phyloP scores from a whole-genome alignment of 2,888 invertebrate genomes.

The Xanthia togata region DNA sequence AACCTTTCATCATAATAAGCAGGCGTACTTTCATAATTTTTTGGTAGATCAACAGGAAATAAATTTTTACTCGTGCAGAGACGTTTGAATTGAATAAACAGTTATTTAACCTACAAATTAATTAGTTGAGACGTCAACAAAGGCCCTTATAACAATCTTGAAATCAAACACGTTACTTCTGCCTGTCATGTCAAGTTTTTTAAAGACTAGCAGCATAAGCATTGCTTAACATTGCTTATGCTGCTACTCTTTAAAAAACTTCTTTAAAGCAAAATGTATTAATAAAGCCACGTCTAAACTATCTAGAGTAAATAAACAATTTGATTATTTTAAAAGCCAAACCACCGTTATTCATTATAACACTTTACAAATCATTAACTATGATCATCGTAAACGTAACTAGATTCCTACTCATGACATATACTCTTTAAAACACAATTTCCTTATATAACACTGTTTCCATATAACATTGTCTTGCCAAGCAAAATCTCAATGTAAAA shows the following conservation, averaged over 20 bases:
- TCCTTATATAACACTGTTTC: constrained; percentile 51
- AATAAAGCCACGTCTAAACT: neutral
- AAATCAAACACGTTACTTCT: constrained; percentile 20
- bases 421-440: constrained; percentile 31
- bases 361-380: neutral
- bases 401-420: constrained; percentile 5
- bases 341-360: neutral
- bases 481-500: constrained; percentile 54
- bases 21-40: constrained; percentile 1
- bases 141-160: neutral
- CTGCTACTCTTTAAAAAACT: constrained; percentile 16
- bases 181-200: constrained; percentile 33
- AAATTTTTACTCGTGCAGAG: neutral
- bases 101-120: constrained; percentile 11
- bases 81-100: constrained; percentile 11
- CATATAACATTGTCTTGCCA: constrained; percentile 60
- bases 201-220: too few relatives aligned
- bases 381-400: neutral
- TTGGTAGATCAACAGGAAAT: neutral
- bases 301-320: constrained; percentile 13
- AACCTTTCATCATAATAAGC: constrained; percentile 16
- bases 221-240: constrained; percentile 14
- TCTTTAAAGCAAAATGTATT: constrained; percentile 18
- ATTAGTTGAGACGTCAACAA: neutral
- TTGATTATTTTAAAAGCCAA: constrained; percentile 1